Evolutionary conservation across 2,888 invertebrate genomes (phyloP).

Genomic region (Megamerina dolium): DNA sequence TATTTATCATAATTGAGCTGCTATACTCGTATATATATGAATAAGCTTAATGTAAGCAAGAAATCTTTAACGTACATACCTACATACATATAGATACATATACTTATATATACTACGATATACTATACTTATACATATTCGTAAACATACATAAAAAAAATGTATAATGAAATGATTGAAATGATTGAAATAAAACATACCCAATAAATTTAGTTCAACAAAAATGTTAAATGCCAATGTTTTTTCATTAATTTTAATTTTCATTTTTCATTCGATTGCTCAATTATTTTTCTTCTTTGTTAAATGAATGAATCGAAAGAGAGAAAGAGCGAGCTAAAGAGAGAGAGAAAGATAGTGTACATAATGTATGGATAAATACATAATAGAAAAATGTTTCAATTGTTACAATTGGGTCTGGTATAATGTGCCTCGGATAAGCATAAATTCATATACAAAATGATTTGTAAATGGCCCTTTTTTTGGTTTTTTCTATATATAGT

Average conservation of each 20-base stretch:
- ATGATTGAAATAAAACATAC: conserved; percentile 43
- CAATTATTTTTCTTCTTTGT: neutral
- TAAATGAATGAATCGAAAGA: too few relatives aligned
- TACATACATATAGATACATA: too few relatives aligned
- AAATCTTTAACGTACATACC: too few relatives aligned
- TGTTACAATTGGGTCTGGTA: conserved; percentile 34
- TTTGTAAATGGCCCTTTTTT: conserved; percentile 40
- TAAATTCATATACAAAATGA: conserved; percentile 32
- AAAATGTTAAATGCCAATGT: conserved; percentile 41
- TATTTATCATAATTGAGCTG: too few relatives aligned
- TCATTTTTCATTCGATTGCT: conserved; percentile 34
- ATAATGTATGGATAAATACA: too few relatives aligned
- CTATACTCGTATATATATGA: too few relatives aligned
- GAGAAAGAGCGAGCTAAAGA: too few relatives aligned
- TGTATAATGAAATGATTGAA: conserved; percentile 17
- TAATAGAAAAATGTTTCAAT: conserved; percentile 10
- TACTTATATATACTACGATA: too few relatives aligned
- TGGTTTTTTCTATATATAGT: too few relatives aligned
- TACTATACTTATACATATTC: conserved; percentile 5
- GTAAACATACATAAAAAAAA: too few relatives aligned
- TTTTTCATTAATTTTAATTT: conserved; percentile 40
- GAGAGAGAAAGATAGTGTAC: too few relatives aligned
- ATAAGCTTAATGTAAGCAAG: too few relatives aligned
- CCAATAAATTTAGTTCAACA: conserved; percentile 56
- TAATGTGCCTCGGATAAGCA: conserved; percentile 22